These are phyloP conservation scores for Nothoprocta pentlandii DNA, from an alignment of 2,113 vertebrate genomes.

Conservation along the genomic window DNA sequence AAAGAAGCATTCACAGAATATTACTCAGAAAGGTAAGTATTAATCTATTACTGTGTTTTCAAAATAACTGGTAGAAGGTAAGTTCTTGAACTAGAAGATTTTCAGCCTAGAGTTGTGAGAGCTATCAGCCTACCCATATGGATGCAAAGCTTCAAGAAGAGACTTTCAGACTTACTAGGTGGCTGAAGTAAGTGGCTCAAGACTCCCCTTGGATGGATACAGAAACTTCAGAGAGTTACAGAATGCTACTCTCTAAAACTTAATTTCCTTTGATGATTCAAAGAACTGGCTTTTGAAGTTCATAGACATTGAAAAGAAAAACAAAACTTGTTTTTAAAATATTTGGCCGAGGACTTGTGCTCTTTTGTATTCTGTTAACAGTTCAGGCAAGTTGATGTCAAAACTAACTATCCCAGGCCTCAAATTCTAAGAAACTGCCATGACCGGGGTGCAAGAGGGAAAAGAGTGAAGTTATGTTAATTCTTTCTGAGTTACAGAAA, in stretches of 20 bases:
- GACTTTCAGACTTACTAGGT: neutral
- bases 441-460: neutral
- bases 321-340: neutral
- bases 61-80: neutral
- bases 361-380: neutral
- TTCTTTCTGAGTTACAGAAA: neutral
- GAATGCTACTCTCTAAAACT: neutral
- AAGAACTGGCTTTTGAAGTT: neutral
- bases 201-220: neutral
- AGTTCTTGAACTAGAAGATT: neutral
- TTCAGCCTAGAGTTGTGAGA: neutral
- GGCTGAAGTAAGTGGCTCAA: neutral
- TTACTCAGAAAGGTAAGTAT: neutral
- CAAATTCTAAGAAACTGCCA: neutral
- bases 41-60: neutral
- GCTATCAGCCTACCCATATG: fast-evolving
- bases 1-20: neutral
- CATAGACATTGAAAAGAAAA: neutral
- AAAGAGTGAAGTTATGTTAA: neutral
- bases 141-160: neutral
- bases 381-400: neutral
- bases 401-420: neutral
- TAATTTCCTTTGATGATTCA: neutral
- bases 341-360: neutral
- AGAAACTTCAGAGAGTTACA: neutral